Base-by-base conservation (phyloP, 2,113 vertebrate species). In the Heloderma charlesbogerti region DNA sequence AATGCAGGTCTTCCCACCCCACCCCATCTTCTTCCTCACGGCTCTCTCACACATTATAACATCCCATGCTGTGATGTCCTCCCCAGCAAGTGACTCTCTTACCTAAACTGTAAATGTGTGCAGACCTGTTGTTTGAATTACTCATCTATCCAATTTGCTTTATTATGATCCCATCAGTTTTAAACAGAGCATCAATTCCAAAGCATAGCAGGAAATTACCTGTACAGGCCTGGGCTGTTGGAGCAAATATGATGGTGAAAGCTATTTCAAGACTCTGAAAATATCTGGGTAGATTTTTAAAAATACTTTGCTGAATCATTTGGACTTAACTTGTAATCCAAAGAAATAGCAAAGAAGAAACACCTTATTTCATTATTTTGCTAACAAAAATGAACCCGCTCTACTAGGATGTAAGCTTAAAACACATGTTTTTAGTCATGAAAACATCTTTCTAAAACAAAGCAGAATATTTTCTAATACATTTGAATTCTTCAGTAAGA, bases 331-430 rank as follows among this genome's bases (percentile, higher is more conserved):
- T 25, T 85, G 15, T 85, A 85, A 85, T 71, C 27, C 40, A 51
- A 69, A 85, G 4, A 16, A 22, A 20, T 71, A 78, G 75, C 22
- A 78, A 78, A 1, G 13, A 31, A 20, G 43, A 77, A 43, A 34
- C 16, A 34, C 84, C 45, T 71, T 69, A 85, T 69, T 45, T 85
- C 43, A 85, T 85, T 43, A 78, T 45, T 78, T 85, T 85, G 63
- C 37, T 29, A 71, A 67, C 63, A 85, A 69, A 71, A 34, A 48
- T 71, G 29, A 69, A 85, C 3, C 1, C 45, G 34, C 43, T 34
- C 40, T 69, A 45, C 84, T 48, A 20, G 66, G 20, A 85, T 85
- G 34, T 71, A 69, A 85, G 29, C 43, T 69, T 34, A 67, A 84
- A 67, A 43, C 6, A 69, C 67, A 69, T 84, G 43, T 10, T 45